Base-by-base conservation (phyloP, 2,888 invertebrate species). In the Pyrgus malvae region DNA sequence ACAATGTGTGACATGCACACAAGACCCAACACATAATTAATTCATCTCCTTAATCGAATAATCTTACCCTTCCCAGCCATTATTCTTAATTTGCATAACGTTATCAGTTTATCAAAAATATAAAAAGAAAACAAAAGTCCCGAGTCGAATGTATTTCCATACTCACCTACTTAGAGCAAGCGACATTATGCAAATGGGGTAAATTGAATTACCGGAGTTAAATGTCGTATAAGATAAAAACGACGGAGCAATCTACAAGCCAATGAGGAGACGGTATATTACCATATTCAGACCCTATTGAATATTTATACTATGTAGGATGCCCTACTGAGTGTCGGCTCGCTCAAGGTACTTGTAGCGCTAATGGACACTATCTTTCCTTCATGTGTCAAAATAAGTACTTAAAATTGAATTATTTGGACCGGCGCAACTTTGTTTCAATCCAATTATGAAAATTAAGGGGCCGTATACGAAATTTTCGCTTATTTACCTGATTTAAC, bases 141-240 rank as follows among this genome's bases (percentile, higher is more conserved):
- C 62, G 57, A 65, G 59, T 64, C 63, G 59, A 62, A 73, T 68
- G 67, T 68, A 85, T 88, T 83, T 80, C 82, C 86, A 86, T 83
- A 80, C 80, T 86, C 87, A 89, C 89, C 87, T 89, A 89, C 85
- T 86, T 74, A 79, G 76, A 80, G 74, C 74, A 74, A 68, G 70
- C 73, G 76, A 81, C 89, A 85, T 88, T 89, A 90, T 90, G 90
- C 87, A 87, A 90, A 90, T 90, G 83, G 67, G 80, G 79, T 86
- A 90, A 90, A 90, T 90, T 90, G 90, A 90, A 90, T 90, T 88
- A 89, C 90, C 78, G 80, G 88, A 89, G 90, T 89, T 90, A 90
- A 90, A 90, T 90, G 90, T 90, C 83, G 86, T 83, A 87, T 89
- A 83, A 90, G 90, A 90, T 90, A 90, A 90, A 90, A 90, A 90